Evolutionary conservation across 2,113 vertebrate genomes (phyloP).

Genomic region (Trematomus loennbergii): DNA sequence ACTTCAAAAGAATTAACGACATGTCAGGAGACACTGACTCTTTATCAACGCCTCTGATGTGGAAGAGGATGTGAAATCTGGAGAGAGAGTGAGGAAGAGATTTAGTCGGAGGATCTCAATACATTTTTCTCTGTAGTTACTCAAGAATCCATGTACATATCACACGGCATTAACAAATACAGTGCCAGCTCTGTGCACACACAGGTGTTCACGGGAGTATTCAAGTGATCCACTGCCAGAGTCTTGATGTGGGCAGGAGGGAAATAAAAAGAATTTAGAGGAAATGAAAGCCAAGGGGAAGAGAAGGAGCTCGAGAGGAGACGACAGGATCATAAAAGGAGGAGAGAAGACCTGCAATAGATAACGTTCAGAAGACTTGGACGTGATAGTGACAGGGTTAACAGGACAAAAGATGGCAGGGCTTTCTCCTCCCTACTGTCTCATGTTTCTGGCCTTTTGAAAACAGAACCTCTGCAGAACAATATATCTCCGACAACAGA

Average conservation of each 20-base stretch:
- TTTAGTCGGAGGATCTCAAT: constrained; percentile 74
- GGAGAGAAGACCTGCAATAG: constrained; percentile 31
- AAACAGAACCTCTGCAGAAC: constrained; percentile 76
- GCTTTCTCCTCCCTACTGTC: constrained; percentile 72
- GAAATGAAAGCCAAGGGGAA: constrained; percentile 63
- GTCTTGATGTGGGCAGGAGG: constrained; percentile 80
- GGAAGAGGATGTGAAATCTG: constrained; percentile 81
- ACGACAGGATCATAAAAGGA: constrained; percentile 42
- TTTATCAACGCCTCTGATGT: constrained; percentile 76
- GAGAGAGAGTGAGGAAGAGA: constrained; percentile 76
- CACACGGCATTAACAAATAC: constrained; percentile 77
- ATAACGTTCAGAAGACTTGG: constrained; percentile 52
- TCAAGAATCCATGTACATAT: constrained; percentile 80
- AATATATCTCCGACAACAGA: constrained; percentile 75
- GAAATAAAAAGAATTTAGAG: constrained; percentile 69
- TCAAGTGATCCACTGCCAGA: constrained; percentile 76
- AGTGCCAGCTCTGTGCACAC: constrained; percentile 71
- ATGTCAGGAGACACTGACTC: constrained; percentile 75
- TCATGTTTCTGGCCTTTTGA: constrained; percentile 82
- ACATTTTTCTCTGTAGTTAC: constrained; percentile 70
- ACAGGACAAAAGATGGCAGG: constrained; percentile 59
- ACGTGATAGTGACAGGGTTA: constrained; percentile 51
- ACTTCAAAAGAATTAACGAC: constrained; percentile 74
- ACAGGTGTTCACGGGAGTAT: constrained; percentile 81
- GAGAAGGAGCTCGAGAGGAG: constrained; percentile 52